A percentile compares a stretch with the other conserved stretches of the same genome.
These are phyloP conservation scores for Calliopsis andreniformis DNA, from an alignment of 1,140 invertebrate species.

Conservation along the genomic window DNA sequence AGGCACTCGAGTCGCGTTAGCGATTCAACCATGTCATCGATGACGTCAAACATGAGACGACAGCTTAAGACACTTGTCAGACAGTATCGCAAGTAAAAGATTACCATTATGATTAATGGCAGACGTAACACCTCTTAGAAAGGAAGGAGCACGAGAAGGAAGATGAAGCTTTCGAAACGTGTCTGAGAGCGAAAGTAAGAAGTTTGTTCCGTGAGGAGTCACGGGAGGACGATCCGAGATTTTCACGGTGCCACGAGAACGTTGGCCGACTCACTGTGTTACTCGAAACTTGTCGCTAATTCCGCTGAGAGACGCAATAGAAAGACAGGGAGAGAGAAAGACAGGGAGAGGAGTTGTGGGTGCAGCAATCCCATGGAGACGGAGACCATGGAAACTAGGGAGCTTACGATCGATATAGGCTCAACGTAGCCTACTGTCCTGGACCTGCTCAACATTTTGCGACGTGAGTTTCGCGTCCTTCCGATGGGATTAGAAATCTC, in stretches of 20 bases:
- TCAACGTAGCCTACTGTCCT: slow-evolving; percentile 44
- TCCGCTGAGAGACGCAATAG: slow-evolving; percentile 8
- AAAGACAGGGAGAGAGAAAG: slow-evolving; percentile 2
- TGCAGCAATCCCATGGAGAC: slow-evolving; percentile 52
- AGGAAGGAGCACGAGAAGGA: not conserved
- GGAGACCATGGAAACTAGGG: slow-evolving; percentile 55
- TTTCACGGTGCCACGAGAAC: not conserved
- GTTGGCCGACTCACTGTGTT: not conserved
- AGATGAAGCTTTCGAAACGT: not conserved
- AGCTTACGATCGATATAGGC: slow-evolving; percentile 46
- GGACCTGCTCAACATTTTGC: slow-evolving; percentile 47
- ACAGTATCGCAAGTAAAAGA: too few relatives aligned
- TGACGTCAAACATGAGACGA: not conserved
- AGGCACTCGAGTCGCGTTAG: not conserved
- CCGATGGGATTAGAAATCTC: slow-evolving; percentile 16
- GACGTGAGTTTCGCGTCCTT: slow-evolving; percentile 9
- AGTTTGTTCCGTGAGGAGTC: not conserved
- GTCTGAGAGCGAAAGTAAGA: not conserved
- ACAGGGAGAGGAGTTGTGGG: slow-evolving; percentile 12
- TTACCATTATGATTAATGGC: too few relatives aligned
- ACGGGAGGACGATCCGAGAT: slow-evolving; percentile 19
- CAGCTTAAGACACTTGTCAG: too few relatives aligned
- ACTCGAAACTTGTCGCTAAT: slow-evolving; percentile 39
- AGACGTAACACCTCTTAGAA: too few relatives aligned
- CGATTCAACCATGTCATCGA: not conserved